Conservation (phyloP, 2,113 vertebrate species). For the Microcebus jonahi region DNA sequence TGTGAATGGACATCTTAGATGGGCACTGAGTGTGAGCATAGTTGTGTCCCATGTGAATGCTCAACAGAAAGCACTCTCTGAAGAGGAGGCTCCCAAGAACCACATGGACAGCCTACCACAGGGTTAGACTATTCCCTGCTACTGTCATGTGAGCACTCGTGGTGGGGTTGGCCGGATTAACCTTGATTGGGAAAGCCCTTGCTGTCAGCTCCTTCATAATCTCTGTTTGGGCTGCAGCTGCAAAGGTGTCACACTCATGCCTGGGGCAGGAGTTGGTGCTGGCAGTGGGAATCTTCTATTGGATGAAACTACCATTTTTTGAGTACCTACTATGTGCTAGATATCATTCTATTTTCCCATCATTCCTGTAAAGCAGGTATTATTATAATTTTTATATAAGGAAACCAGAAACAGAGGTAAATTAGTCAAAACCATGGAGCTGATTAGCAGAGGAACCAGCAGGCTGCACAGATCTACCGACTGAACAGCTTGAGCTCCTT, state of each 20-base stretch:
- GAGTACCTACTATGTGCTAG: neutral
- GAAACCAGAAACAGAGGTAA: neutral
- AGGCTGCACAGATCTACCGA: neutral
- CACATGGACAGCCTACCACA: neutral
- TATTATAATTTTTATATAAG: neutral
- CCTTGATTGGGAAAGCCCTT: neutral
- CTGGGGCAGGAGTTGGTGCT: neutral
- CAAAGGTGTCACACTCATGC: neutral
- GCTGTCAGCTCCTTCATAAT: neutral
- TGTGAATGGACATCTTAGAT: neutral
- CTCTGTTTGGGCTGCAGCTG: neutral
- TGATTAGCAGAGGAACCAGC: neutral
- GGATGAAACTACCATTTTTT: neutral
- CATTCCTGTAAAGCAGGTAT: neutral
- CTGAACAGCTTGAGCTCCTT: neutral
- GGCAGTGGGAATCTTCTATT: neutral
- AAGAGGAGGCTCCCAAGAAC: neutral
- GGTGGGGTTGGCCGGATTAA: neutral
- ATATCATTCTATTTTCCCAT: neutral
- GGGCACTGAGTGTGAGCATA: neutral
- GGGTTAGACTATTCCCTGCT: neutral
- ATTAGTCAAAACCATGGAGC: neutral
- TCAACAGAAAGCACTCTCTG: neutral
- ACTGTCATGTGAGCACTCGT: neutral
- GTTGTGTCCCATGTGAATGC: neutral